Conservation (phyloP, 2,797 vertebrate species). For the Melanotaenia trifasciata region DNA sequence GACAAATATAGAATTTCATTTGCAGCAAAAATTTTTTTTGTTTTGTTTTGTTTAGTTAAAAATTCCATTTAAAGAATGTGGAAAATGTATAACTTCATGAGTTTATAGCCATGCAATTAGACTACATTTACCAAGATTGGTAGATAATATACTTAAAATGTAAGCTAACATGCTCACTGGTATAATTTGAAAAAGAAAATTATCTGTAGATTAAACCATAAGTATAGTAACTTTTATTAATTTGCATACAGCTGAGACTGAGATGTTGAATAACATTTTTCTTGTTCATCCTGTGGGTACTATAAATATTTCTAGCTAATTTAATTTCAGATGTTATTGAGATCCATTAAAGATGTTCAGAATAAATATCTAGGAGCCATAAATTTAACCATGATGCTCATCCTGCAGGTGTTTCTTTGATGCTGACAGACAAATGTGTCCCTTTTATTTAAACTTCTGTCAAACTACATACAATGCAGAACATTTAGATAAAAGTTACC, state of each 20-base stretch:
- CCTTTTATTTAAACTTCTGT: too few species aligned
- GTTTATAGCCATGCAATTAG: background rate
- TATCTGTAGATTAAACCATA: background rate
- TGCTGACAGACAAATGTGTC: too few species aligned
- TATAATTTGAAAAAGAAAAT: background rate
- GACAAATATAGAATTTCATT: background rate
- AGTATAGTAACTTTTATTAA: background rate
- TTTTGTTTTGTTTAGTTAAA: background rate
- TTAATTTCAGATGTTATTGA: too few species aligned
- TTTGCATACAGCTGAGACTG: background rate
- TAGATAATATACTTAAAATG: background rate
- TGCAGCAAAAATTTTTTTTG: background rate
- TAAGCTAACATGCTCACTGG: background rate
- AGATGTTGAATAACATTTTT: too few species aligned
- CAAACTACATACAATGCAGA: too few species aligned
- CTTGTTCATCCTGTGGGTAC: background rate
- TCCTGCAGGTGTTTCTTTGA: too few species aligned
- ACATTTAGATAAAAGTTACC: background rate
- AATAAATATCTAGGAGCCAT: too few species aligned
- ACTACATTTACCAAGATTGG: background rate
- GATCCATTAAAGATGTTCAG: too few species aligned
- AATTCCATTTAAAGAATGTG: constrained; percentile 13
- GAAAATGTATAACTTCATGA: constrained; percentile 1
- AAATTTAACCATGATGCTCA: too few species aligned
- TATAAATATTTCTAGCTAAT: too few species aligned